Percentiles rank a stretch among this genome's conserved stretches.
These are phyloP conservation scores for Lasioglossum oenotherae DNA, from an alignment of 2,888 invertebrate genomes.

Conservation along the genomic window DNA sequence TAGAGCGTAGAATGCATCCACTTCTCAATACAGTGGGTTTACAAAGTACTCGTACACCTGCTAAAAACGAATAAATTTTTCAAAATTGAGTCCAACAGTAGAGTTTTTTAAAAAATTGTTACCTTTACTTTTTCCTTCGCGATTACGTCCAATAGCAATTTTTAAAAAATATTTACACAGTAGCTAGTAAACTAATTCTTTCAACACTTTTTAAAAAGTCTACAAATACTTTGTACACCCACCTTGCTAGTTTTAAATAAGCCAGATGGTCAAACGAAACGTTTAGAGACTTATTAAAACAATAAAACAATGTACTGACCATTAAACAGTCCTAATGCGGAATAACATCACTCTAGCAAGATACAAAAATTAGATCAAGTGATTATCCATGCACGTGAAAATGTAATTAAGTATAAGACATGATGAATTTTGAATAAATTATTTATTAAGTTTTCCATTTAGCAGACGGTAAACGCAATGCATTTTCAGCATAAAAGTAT, in stretches of 20 bases:
- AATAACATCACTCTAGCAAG: not conserved
- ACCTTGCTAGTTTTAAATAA: not conserved
- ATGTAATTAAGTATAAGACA: not conserved
- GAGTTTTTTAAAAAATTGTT: no score
- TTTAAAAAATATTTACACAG: no score
- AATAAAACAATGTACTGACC: not conserved
- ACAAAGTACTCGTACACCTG: no score
- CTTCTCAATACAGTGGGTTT: no score
- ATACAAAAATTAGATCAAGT: not conserved
- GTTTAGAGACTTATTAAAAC: not conserved
- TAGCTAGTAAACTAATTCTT: no score
- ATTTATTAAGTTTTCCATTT: conserved; percentile 75
- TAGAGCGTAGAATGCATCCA: not conserved
- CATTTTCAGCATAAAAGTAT: conserved; percentile 90
- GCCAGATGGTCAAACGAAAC: not conserved
- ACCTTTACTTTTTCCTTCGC: no score
- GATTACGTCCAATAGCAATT: no score
- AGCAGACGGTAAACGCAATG: conserved; percentile 85
- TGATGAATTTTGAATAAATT: not conserved
- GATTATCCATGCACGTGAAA: not conserved
- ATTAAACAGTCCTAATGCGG: not conserved
- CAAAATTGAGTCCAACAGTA: no score
- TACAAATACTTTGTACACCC: no score
- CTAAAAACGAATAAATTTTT: no score
- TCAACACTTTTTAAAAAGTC: no score